Base-by-base conservation (phyloP, 2,888 invertebrate genomes). In the Leucoptera coffeella region DNA sequence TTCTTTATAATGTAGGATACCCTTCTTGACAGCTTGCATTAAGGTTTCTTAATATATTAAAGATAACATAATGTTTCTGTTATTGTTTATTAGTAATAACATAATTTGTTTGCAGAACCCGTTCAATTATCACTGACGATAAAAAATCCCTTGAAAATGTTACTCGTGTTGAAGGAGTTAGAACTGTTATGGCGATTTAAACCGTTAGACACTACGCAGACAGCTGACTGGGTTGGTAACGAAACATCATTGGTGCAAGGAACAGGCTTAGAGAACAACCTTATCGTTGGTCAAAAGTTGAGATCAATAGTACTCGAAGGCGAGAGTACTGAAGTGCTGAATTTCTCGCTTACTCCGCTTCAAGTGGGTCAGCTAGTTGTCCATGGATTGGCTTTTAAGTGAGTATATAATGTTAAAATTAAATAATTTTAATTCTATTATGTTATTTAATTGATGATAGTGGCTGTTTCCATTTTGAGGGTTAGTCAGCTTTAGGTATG, bases 71-170 rank as follows among this genome's bases (percentile, higher is more conserved):
- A 23, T 19, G 28, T 11, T 12, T 28, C 9, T 26, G 17, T 7
- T 5, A 17, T 17, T n/a, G n/a, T 21, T 21, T 21, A 17, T 8
- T 8, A 17, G 17, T 7, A 17, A 17, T 17, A 17, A 7, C 17
- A 17, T 4, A 21, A 12, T 15, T 31, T 27, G 34, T 54, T 50
- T 57, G 26, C 55, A 79, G 93, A 94, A 51, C 85, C 86, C 1
- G 80, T 93, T 28, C 82, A 83, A 51, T 73, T 93, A 28, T 80
- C 82, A 21, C 69, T 93, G 14, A 77, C 79, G 27, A 64, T 94
- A 34, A 73, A 75, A 36, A 91, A 91, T 57, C 84, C 85, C 1
- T 54, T 90, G 26, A 80, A 84, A 45, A 80, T 90, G 34, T 61
- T 80, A 2, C 50, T 90, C 34, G 69, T 79, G 22, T 51, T 90